These are phyloP conservation scores for Capra hircus DNA, from an alignment of 2,113 vertebrate genomes.

Conservation along the genomic window DNA sequence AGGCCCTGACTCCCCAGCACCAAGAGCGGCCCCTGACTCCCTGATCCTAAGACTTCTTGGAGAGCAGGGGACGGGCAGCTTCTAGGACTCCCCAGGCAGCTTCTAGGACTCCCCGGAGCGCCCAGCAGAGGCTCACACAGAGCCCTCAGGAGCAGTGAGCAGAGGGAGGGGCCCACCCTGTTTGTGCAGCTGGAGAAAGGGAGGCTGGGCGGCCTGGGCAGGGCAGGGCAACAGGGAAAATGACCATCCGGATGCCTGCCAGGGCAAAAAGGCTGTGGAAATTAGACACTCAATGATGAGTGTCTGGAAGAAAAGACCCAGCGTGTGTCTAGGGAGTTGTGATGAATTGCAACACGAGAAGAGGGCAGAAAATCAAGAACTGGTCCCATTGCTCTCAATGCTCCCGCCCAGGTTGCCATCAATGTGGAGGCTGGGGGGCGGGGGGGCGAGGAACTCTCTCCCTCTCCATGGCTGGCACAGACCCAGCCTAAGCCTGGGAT, in stretches of 20 bases:
- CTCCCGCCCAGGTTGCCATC: not conserved
- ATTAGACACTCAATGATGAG: conserved; percentile 2
- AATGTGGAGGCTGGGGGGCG: not conserved
- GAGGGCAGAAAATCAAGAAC: not conserved
- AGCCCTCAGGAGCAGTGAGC: not conserved
- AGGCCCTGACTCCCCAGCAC: not conserved
- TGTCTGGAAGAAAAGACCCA: conserved; percentile 20
- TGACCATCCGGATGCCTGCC: conserved; percentile 36
- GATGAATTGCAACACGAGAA: not conserved
- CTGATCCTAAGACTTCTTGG: not conserved
- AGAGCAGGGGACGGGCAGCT: not conserved
- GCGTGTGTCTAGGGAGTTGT: not conserved
- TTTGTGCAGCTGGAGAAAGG: conserved; percentile 63
- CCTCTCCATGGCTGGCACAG: conserved; percentile 4
- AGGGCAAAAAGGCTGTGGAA: not conserved
- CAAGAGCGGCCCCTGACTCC: not conserved
- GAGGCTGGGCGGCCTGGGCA: not conserved
- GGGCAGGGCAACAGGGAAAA: not conserved
- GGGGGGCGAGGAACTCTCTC: not conserved
- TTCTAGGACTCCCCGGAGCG: not conserved
- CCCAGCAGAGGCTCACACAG: not conserved
- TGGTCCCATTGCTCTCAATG: not conserved
- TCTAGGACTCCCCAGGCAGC: not conserved
- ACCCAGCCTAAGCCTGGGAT: not conserved
- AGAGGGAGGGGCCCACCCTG: not conserved